phyloP scores from a whole-genome alignment of 2,888 invertebrate genomes.

The Anticlea derivata region DNA sequence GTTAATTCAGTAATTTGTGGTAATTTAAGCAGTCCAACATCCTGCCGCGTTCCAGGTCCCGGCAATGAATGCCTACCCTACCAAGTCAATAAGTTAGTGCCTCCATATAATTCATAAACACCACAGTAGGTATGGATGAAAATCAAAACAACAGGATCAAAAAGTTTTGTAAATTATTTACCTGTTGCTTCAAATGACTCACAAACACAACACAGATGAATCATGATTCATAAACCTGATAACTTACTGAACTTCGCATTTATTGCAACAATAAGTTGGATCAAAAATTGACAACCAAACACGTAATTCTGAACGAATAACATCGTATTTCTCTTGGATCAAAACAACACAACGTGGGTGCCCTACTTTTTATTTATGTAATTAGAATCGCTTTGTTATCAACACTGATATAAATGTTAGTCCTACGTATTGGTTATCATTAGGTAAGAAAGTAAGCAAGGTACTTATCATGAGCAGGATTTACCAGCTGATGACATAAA shows the following conservation, averaged over 20 bases:
- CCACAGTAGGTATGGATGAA: too few species aligned
- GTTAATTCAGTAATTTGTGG: too few species aligned
- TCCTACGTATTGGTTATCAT: background rate
- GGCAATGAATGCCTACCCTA: too few species aligned
- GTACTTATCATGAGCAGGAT: too few species aligned
- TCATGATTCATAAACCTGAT: background rate
- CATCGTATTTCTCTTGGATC: background rate
- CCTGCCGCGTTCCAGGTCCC: too few species aligned
- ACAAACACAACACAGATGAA: conserved; percentile 1
- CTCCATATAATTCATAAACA: too few species aligned
- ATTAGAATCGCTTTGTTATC: background rate
- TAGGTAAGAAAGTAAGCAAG: too few species aligned
- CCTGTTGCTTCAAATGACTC: background rate
- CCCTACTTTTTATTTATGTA: background rate
- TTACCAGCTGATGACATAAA: too few species aligned
- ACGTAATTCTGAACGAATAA: conserved; percentile 11
- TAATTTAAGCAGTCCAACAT: too few species aligned
- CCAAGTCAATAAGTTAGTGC: too few species aligned
- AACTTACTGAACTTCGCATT: conserved; percentile 8
- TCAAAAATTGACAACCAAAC: conserved; percentile 1
- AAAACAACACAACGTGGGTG: background rate
- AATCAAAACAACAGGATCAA: too few species aligned
- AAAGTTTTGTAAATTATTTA: too few species aligned
- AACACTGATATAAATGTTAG: background rate
- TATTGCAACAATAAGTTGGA: conserved; percentile 4